Conservation (phyloP, 2,888 invertebrate genomes). For the Lepidochrysops patricia region DNA sequence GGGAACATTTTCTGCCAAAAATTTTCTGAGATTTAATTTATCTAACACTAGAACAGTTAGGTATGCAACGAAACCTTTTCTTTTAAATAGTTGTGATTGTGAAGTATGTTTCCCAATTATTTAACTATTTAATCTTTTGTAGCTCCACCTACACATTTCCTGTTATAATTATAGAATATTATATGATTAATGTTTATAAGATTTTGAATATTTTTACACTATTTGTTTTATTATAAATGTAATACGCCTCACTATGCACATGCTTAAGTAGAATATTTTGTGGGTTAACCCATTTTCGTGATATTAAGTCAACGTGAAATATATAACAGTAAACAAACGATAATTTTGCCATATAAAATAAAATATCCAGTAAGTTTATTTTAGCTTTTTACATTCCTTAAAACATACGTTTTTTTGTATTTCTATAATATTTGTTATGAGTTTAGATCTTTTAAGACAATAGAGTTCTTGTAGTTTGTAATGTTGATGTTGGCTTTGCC, state of each 20-base stretch:
- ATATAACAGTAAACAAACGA: not conserved
- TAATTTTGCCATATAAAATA: not conserved
- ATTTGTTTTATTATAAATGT: not conserved
- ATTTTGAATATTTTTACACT: not conserved
- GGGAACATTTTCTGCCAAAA: not conserved
- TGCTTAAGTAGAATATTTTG: not conserved
- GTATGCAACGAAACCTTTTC: not conserved
- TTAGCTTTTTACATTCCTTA: not conserved
- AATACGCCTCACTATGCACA: not conserved
- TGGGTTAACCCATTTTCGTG: not conserved
- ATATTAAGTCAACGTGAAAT: not conserved
- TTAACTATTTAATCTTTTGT: not conserved
- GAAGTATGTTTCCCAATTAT: not conserved
- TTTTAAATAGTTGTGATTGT: not conserved
- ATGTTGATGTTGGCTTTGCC: not conserved
- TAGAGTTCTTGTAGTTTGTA: not conserved
- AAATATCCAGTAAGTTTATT: not conserved
- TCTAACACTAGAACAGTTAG: not conserved
- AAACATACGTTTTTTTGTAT: not conserved
- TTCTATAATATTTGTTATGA: not conserved
- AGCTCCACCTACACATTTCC: not conserved
- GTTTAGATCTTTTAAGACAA: not conserved
- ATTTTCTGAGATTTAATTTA: not conserved
- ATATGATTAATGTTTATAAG: not conserved
- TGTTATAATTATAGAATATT: not conserved